phyloP scores from a whole-genome alignment of 2,797 vertebrate genomes.

The Prionace glauca region DNA sequence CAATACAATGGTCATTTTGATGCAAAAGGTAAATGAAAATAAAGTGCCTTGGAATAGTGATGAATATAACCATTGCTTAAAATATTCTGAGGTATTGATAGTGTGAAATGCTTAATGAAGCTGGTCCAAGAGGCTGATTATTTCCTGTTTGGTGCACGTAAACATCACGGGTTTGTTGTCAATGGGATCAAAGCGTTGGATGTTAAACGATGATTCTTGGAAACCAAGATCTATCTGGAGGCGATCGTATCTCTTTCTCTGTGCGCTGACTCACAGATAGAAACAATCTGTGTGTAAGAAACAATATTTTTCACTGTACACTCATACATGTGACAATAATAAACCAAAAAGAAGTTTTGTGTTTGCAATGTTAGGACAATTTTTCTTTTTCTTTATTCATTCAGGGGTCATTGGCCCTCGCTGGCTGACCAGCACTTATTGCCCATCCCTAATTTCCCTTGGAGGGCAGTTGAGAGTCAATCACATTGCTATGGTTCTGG shows the following conservation, averaged over 20 bases:
- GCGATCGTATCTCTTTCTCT: not conserved
- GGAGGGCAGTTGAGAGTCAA: no score
- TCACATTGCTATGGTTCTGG: no score
- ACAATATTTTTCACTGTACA: no score
- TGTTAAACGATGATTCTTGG: not conserved
- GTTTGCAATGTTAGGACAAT: not conserved
- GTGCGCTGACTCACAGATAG: not conserved
- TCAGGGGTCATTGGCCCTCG: no score
- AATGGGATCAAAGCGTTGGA: not conserved
- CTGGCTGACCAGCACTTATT: no score
- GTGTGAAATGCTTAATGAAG: not conserved
- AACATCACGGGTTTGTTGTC: not conserved
- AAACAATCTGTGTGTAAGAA: no score
- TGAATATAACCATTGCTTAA: not conserved
- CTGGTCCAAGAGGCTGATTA: not conserved
- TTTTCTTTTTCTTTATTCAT: not conserved
- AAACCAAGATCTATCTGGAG: not conserved
- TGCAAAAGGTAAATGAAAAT: not conserved
- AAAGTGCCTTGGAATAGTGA: not conserved
- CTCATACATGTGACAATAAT: no score
- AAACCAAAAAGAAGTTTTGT: no score
- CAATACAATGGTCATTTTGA: not conserved
- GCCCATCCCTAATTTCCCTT: no score
- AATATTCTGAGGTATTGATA: not conserved
- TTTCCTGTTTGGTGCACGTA: no score